phyloP scores from a whole-genome alignment of 1,140 invertebrate genomes.

The Solenopsis invicta region DNA sequence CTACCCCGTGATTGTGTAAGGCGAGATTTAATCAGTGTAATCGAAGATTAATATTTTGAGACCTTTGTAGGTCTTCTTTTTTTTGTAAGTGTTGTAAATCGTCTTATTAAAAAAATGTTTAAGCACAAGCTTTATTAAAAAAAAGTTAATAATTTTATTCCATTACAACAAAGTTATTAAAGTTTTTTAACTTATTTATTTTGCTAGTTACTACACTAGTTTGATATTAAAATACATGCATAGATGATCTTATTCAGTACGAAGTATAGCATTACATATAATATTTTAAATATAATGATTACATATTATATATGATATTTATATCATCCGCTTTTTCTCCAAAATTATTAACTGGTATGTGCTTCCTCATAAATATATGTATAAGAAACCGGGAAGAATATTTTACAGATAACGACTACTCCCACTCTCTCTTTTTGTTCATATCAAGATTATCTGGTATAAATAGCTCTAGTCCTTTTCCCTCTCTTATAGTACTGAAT shows the following conservation, averaged over 20 bases:
- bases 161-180: background rate
- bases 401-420: constrained; percentile 7
- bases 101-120: background rate
- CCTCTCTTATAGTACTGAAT: background rate
- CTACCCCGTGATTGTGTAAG: too few species aligned
- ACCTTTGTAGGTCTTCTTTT: too few species aligned
- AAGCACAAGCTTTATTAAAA: background rate
- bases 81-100: too few species aligned
- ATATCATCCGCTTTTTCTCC: background rate
- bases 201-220: background rate
- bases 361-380: background rate
- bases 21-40: too few species aligned
- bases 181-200: constrained; percentile 20
- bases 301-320: background rate
- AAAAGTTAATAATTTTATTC: too few species aligned
- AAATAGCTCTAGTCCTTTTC: background rate
- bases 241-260: background rate
- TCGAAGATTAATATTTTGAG: too few species aligned
- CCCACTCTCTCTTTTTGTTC: background rate
- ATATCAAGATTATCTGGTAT: background rate
- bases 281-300: constrained; percentile 25
- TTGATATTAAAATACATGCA: background rate
- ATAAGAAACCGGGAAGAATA: background rate
- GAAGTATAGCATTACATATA: background rate
- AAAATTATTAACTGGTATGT: background rate